phyloP scores from a whole-genome alignment of 2,113 vertebrate species.

The Bujurquina vittata region DNA sequence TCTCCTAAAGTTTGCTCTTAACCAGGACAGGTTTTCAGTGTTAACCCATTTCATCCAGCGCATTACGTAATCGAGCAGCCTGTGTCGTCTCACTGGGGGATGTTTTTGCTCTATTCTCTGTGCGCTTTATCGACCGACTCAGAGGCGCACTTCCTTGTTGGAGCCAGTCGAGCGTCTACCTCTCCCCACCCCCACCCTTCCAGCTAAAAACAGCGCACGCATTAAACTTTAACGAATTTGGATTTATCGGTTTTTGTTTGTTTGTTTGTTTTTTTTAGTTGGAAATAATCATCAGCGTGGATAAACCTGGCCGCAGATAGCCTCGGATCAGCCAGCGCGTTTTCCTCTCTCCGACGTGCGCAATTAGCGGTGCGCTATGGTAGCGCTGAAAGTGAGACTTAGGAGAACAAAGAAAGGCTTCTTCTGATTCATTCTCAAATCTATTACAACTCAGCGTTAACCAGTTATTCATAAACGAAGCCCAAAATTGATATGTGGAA shows the following conservation, averaged over 20 bases:
- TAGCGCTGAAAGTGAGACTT: slow-evolving; percentile 47
- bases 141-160: slow-evolving; percentile 76
- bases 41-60: neutral
- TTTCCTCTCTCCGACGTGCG: slow-evolving; percentile 17
- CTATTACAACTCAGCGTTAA: neutral
- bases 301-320: neutral
- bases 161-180: slow-evolving; percentile 31
- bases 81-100: slow-evolving; percentile 31
- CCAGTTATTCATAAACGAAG: neutral
- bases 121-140: slow-evolving; percentile 31
- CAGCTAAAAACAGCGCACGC: slow-evolving; percentile 18
- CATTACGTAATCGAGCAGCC: slow-evolving; percentile 77
- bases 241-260: neutral
- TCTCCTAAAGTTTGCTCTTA: neutral
- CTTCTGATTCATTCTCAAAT: slow-evolving; percentile 16
- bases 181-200: neutral
- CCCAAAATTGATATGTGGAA: rapidly evolving
- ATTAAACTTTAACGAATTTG: neutral
- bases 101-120: slow-evolving; percentile 46
- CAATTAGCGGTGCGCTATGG: slow-evolving; percentile 42
- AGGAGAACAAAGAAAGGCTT: slow-evolving; percentile 76
- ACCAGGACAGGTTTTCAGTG: neutral
- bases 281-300: neutral
- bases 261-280: neutral
- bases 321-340: neutral